phyloP scores from a whole-genome alignment of 2,888 invertebrate genomes.

The Syrista parreyssii region DNA sequence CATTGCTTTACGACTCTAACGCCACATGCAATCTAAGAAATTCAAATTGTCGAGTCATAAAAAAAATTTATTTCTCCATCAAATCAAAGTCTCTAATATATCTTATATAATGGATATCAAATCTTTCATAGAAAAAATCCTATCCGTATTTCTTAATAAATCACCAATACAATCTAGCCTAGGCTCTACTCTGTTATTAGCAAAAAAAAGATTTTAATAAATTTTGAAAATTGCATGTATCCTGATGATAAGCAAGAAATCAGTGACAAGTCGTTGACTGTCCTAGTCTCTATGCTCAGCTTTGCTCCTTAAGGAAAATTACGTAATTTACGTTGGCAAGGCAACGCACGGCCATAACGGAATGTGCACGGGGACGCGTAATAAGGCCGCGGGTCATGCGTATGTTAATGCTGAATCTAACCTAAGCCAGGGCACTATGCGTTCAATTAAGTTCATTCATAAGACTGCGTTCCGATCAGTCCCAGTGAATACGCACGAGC shows the following conservation, averaged over 20 bases:
- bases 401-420: constrained; percentile 41
- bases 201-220: no score
- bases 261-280: not conserved
- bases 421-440: constrained; percentile 17
- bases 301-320: constrained; percentile 34
- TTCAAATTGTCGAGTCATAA: not conserved
- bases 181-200: not conserved
- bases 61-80: not conserved
- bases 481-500: not conserved
- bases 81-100: not conserved
- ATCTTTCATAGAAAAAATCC: not conserved
- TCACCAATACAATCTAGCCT: not conserved
- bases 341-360: constrained; percentile 49
- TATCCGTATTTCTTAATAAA: not conserved
- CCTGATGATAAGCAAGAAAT: not conserved
- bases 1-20: not conserved
- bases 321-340: constrained; percentile 55
- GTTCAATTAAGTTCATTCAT: constrained; percentile 27
- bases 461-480: constrained; percentile 1
- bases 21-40: not conserved
- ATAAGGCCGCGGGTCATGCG: constrained; percentile 47
- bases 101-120: not conserved
- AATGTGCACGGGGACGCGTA: constrained; percentile 38
- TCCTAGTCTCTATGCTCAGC: not conserved
- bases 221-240: not conserved